Evolutionary conservation across 2,888 invertebrate species (phyloP).

Genomic region (Latheticus oryzae): DNA sequence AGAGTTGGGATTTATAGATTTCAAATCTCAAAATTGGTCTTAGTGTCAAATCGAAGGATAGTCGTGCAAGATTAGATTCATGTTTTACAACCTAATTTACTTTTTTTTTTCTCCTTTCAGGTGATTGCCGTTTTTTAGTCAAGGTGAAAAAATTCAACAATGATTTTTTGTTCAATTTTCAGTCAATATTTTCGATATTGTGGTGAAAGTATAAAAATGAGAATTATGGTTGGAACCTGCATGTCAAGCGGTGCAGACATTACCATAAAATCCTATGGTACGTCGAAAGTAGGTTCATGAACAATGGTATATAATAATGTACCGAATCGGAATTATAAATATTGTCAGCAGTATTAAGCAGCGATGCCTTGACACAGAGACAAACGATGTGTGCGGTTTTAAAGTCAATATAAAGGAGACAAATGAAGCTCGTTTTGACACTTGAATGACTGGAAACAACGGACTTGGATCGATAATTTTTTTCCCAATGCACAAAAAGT

Average conservation of each 20-base stretch:
- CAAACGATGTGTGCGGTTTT: conserved; percentile 37
- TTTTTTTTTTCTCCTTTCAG: conserved; percentile 1
- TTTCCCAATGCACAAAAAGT: conserved; percentile 3
- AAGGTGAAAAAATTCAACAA: no score
- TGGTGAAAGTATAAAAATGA: conserved; percentile 13
- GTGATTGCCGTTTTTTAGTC: conserved; percentile 5
- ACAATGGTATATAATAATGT: conserved; percentile 28
- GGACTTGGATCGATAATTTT: conserved; percentile 23
- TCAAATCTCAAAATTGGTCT: conserved; percentile 8
- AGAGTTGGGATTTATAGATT: not conserved
- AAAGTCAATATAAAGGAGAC: conserved; percentile 36
- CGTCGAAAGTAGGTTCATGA: conserved; percentile 33
- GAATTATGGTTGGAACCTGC: conserved; percentile 9
- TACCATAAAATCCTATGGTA: conserved; percentile 28
- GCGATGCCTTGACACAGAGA: conserved; percentile 30
- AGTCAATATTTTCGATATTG: not conserved
- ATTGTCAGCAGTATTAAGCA: conserved; percentile 32
- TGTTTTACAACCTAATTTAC: conserved; percentile 18
- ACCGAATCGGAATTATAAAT: conserved; percentile 34
- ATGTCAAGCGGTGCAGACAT: conserved; percentile 27
- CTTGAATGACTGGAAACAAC: conserved; percentile 33
- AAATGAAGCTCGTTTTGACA: conserved; percentile 27
- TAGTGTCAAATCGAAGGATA: conserved; percentile 22
- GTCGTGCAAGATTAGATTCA: conserved; percentile 7
- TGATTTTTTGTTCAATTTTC: no score